Conservation (phyloP, 2,113 vertebrate species). For the Ageneiosus marmoratus region DNA sequence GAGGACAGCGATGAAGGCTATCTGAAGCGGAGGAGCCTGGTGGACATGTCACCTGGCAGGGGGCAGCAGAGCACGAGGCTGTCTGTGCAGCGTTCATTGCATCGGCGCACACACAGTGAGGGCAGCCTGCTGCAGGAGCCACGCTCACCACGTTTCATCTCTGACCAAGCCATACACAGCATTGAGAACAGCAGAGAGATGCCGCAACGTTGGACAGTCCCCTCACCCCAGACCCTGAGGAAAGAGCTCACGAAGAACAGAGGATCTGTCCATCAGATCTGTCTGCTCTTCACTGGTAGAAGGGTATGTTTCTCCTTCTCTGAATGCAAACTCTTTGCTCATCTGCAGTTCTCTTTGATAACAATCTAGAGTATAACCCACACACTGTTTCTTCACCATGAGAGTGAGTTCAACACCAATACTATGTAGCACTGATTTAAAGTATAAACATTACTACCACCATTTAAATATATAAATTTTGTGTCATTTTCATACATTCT, state of each 20-base stretch:
- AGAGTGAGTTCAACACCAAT: too few relatives aligned
- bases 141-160: constrained; percentile 80
- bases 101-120: constrained; percentile 87
- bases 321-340: not conserved
- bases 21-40: constrained; percentile 77
- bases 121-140: constrained; percentile 85
- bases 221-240: constrained; percentile 80
- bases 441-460: not conserved
- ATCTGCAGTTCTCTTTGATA: not conserved
- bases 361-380: not conserved
- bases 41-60: constrained; percentile 58
- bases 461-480: not conserved
- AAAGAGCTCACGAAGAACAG: constrained; percentile 82
- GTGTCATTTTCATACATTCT: not conserved
- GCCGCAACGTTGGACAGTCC: constrained; percentile 65
- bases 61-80: constrained; percentile 66
- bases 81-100: constrained; percentile 74
- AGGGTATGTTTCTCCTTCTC: constrained; percentile 72
- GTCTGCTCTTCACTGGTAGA: constrained; percentile 81
- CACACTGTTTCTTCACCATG: not conserved
- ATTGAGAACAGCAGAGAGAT: constrained; percentile 51
- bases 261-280: constrained; percentile 83
- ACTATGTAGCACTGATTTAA: not conserved
- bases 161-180: constrained; percentile 85
- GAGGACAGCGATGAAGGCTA: constrained; percentile 72